A percentile compares a stretch with the other conserved stretches of the same genome.
phyloP scores from a whole-genome alignment of 2,113 vertebrate genomes.

The Ploceus nigricollis region DNA sequence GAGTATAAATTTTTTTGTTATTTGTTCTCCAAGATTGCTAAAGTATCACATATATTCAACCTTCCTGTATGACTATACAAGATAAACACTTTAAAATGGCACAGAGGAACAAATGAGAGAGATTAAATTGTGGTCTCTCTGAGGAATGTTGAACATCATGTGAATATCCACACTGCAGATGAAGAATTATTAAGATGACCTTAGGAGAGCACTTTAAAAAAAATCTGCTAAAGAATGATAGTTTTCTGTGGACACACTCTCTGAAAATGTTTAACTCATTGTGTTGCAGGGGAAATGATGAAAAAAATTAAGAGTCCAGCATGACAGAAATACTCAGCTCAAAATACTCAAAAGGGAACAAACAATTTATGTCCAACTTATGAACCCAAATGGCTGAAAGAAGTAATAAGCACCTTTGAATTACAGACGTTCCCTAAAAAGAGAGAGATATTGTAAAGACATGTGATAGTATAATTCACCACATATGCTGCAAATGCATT shows the following conservation, averaged over 20 bases:
- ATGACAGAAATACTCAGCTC: not conserved
- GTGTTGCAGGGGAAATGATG: not conserved
- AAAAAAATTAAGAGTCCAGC: not conserved
- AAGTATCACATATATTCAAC: not conserved
- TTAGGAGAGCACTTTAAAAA: not conserved
- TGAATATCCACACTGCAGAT: not conserved
- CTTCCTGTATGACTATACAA: not conserved
- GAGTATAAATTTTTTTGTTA: not conserved
- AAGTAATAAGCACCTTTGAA: not conserved
- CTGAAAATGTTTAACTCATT: not conserved
- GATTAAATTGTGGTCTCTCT: not conserved
- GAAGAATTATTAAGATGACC: slow-evolving; percentile 7
- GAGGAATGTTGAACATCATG: slow-evolving; percentile 17
- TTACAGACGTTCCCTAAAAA: not conserved
- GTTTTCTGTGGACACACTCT: not conserved
- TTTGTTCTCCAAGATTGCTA: not conserved
- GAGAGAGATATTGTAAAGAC: not conserved
- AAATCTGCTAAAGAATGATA: not conserved
- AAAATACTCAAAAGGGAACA: not conserved
- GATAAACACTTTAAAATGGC: not conserved
- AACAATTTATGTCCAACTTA: not conserved
- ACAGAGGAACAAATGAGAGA: not conserved
- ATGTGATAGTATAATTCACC: not conserved
- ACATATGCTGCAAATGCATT: not conserved
- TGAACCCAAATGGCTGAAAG: not conserved